phyloP scores from a whole-genome alignment of 2,888 invertebrate genomes.

The Serrognathus titanus region DNA sequence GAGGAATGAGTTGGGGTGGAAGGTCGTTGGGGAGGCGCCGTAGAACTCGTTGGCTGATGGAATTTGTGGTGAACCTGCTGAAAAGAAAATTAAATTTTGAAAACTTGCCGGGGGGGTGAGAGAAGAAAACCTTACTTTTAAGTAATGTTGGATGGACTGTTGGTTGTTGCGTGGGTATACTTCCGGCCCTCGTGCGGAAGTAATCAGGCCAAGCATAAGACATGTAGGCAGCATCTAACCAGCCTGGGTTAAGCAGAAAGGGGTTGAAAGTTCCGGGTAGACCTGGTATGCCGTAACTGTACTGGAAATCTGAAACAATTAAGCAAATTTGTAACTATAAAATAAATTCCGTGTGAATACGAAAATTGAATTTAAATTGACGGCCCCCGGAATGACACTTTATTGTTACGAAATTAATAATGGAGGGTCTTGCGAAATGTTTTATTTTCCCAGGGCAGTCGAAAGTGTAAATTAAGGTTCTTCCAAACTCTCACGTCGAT shows the following conservation, averaged over 20 bases:
- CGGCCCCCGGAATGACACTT: too few species aligned
- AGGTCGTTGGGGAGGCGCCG: conserved; percentile 25
- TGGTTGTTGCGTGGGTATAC: conserved; percentile 29
- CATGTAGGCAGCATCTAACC: conserved; percentile 82
- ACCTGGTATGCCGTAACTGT: conserved; percentile 63
- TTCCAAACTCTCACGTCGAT: too few species aligned
- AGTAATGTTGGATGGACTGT: conserved; percentile 54
- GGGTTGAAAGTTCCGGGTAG: conserved; percentile 70
- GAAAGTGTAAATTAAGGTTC: too few species aligned
- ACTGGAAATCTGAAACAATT: conserved; percentile 67
- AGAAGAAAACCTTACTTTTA: conserved; percentile 45
- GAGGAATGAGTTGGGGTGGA: conserved; percentile 25
- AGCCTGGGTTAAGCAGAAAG: conserved; percentile 76
- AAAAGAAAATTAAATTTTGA: conserved; percentile 25
- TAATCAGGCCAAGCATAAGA: conserved; percentile 71
- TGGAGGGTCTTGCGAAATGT: too few species aligned
- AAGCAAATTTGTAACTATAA: conserved; percentile 12
- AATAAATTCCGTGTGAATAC: too few species aligned
- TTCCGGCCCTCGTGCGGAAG: conserved; percentile 55
- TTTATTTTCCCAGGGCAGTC: too few species aligned
- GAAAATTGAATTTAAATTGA: too few species aligned
- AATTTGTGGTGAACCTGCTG: conserved; percentile 51
- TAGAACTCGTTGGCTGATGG: conserved; percentile 31
- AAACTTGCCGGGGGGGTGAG: too few species aligned
- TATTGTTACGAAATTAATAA: too few species aligned